Evolutionary conservation across 64 coral and sea anemone species (phyloP).

Genomic region (Montipora efflorescens): DNA sequence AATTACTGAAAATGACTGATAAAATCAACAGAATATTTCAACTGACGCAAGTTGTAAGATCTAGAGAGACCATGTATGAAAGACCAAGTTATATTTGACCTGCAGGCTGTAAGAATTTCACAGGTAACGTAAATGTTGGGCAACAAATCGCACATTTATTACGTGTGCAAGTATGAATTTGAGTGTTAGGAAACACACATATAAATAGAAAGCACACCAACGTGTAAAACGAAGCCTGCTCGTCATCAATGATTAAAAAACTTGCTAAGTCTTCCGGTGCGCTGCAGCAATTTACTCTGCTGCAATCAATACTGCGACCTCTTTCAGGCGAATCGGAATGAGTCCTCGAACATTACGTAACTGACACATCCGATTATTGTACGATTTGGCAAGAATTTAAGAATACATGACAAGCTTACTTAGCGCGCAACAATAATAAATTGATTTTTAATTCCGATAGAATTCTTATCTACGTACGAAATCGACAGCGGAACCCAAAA

Average conservation of each 20-base stretch:
- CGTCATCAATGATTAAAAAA: not conserved
- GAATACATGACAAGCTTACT: not conserved
- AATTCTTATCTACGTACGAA: too few relatives aligned
- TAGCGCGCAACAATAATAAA: too few relatives aligned
- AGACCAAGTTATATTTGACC: too few relatives aligned
- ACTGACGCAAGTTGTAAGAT: too few relatives aligned
- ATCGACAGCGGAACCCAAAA: too few relatives aligned
- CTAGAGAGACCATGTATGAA: too few relatives aligned
- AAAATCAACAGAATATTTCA: too few relatives aligned
- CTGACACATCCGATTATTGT: not conserved
- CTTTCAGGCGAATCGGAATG: not conserved
- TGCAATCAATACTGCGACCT: not conserved
- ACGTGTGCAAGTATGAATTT: not conserved
- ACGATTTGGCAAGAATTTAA: not conserved
- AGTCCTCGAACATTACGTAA: not conserved
- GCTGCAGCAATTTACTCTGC: not conserved
- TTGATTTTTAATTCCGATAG: too few relatives aligned
- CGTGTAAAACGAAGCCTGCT: not conserved
- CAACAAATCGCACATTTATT: too few relatives aligned
- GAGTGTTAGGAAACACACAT: not conserved
- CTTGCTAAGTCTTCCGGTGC: not conserved
- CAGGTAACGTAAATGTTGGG: too few relatives aligned
- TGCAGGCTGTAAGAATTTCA: too few relatives aligned
- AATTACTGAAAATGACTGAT: too few relatives aligned
- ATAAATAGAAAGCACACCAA: not conserved